These are phyloP conservation scores for Rhabditoides inermis DNA, from an alignment of 2,888 invertebrate genomes.

Conservation along the genomic window DNA sequence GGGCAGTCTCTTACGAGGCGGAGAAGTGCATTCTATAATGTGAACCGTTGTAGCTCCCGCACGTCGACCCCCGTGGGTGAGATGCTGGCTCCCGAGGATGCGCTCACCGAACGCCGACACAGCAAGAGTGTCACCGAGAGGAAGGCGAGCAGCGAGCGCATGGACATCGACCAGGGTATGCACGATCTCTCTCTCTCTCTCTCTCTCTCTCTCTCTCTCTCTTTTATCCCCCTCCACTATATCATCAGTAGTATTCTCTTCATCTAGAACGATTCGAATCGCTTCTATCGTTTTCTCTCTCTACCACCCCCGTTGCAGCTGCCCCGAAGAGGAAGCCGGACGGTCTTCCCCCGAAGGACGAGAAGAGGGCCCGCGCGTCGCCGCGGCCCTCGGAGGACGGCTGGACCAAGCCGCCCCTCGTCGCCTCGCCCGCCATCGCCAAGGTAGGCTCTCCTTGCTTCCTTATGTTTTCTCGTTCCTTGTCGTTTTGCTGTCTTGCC, in stretches of 20 bases:
- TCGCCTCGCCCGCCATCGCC: constrained; percentile 42
- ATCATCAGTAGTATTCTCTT: too few species aligned
- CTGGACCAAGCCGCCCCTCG: constrained; percentile 42
- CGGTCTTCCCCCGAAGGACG: constrained; percentile 14
- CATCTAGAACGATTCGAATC: not conserved
- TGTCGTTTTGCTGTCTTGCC: too few species aligned
- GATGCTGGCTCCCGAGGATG: constrained; percentile 9
- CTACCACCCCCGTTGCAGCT: not conserved
- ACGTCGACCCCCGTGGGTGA: constrained; percentile 47
- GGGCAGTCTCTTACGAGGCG: too few species aligned
- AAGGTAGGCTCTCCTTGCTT: constrained; percentile 30
- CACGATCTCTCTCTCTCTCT: not conserved
- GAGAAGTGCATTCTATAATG: too few species aligned
- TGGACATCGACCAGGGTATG: constrained; percentile 23
- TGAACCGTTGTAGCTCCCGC: constrained; percentile 27
- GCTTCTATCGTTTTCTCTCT: not conserved
- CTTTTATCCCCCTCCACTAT: too few species aligned
- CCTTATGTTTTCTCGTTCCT: too few species aligned
- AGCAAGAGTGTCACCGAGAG: too few species aligned
- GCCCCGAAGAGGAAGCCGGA: constrained; percentile 23
- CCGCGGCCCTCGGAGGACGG: constrained; percentile 17
- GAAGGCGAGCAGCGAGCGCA: constrained; percentile 23
- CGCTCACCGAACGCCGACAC: not conserved
- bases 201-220: not conserved
- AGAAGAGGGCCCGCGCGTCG: not conserved